Evolutionary conservation across 2,797 vertebrate species (phyloP).

Genomic region (Enteromius treurensis): DNA sequence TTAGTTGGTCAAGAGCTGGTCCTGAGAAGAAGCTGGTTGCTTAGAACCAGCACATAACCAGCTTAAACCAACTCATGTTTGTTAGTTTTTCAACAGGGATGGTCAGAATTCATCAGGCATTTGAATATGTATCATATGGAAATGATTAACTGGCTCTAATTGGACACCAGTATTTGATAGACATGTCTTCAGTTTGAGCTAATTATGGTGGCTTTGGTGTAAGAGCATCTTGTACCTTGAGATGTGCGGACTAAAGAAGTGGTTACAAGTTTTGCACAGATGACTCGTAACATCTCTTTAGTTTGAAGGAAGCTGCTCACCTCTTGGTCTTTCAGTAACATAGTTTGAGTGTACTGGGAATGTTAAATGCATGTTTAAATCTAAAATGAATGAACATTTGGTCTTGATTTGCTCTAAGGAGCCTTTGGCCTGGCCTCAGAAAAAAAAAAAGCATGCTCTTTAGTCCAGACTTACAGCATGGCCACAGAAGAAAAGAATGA

Average conservation of each 20-base stretch:
- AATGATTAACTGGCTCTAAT: background rate
- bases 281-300: slow-evolving; percentile 28
- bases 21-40: background rate
- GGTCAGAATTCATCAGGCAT: background rate
- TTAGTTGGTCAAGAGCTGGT: background rate
- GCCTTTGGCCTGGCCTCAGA: slow-evolving; percentile 54
- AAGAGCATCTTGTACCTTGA: slow-evolving; percentile 31
- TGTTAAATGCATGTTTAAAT: slow-evolving; percentile 70
- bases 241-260: slow-evolving; percentile 19
- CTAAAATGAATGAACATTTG: slow-evolving; percentile 56
- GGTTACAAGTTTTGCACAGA: background rate
- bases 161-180: background rate
- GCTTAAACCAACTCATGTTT: background rate
- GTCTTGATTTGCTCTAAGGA: slow-evolving; percentile 58
- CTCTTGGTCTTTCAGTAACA: slow-evolving; percentile 15
- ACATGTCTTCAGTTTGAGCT: background rate
- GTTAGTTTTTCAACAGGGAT: background rate
- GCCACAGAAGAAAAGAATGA: slow-evolving; percentile 58
- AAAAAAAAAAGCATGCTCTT: slow-evolving; percentile 73
- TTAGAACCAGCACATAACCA: too few species aligned
- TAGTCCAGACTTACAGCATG: slow-evolving; percentile 75
- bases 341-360: slow-evolving; percentile 47
- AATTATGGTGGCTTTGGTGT: slow-evolving; percentile 48
- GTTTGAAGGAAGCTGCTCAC: slow-evolving; percentile 47
- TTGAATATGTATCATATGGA: background rate